Evolutionary conservation across 1,140 invertebrate genomes (phyloP).

Genomic region (Galendromus occidentalis): DNA sequence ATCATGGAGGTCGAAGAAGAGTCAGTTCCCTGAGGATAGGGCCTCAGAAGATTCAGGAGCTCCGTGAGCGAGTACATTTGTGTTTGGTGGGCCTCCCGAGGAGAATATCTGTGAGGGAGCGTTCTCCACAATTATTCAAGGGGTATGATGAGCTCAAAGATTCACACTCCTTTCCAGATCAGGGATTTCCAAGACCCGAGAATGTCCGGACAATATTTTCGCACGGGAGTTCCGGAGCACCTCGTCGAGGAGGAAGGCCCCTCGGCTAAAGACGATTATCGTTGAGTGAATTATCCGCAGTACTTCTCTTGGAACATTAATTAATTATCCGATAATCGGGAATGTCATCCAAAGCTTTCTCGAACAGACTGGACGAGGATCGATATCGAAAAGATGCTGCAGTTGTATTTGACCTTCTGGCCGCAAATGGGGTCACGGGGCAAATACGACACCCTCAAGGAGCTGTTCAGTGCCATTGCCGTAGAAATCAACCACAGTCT

Average conservation of each 20-base stretch:
- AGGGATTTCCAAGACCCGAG: not conserved
- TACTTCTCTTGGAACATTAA: not conserved
- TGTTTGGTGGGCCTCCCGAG: too few species aligned
- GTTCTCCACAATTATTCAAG: too few species aligned
- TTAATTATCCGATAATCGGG: not conserved
- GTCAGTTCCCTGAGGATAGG: too few species aligned
- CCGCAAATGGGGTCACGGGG: conserved; percentile 2
- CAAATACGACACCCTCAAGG: conserved; percentile 7
- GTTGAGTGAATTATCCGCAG: not conserved
- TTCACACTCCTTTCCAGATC: not conserved
- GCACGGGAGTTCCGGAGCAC: not conserved
- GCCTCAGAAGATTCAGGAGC: too few species aligned
- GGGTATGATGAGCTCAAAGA: too few species aligned
- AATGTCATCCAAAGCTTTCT: not conserved
- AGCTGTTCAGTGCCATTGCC: conserved; percentile 2
- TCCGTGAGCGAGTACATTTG: too few species aligned
- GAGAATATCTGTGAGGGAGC: too few species aligned
- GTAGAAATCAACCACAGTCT: not conserved
- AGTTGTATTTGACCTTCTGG: not conserved
- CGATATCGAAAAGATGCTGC: conserved; percentile 7
- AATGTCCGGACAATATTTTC: not conserved
- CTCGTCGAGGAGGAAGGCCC: not conserved
- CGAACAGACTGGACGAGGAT: not conserved
- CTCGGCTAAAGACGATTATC: not conserved
- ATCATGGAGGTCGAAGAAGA: too few species aligned